A percentile compares a stretch with the other conserved stretches of the same genome.
These are phyloP conservation scores for Nymphalis polychloros DNA, from an alignment of 2,888 invertebrate species.

Conservation along the genomic window DNA sequence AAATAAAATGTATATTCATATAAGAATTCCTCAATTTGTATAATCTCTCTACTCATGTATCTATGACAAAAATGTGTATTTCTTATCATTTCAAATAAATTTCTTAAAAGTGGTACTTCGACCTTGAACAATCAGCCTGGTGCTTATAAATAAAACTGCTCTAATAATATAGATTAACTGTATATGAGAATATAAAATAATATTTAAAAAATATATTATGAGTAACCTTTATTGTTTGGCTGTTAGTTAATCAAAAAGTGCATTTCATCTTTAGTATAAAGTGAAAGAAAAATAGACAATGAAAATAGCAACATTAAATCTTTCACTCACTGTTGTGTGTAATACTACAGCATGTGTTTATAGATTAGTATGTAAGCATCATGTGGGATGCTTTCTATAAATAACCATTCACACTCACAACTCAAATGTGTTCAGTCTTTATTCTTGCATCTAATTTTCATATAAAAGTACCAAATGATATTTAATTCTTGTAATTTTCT, in stretches of 20 bases:
- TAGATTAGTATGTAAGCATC: conserved; percentile 54
- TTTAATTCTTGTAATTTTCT: conserved; percentile 17
- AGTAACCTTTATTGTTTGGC: too few species aligned
- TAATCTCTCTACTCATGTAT: background rate
- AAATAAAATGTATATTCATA: background rate
- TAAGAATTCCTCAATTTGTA: background rate
- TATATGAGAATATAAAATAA: background rate
- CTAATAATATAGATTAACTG: too few species aligned
- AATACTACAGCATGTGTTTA: conserved; percentile 36
- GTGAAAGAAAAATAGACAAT: conserved; percentile 16
- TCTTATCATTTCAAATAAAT: background rate
- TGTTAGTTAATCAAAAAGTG: background rate
- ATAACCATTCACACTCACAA: conserved; percentile 61
- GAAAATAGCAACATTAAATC: conserved; percentile 30
- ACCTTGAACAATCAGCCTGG: too few species aligned
- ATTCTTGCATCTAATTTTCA: conserved; percentile 30
- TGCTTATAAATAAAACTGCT: too few species aligned
- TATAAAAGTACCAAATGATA: conserved; percentile 23
- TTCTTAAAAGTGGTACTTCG: background rate
- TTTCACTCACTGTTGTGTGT: conserved; percentile 31
- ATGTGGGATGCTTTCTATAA: conserved; percentile 72
- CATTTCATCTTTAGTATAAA: conserved; percentile 10
- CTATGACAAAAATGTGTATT: background rate
- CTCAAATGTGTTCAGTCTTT: conserved; percentile 42
- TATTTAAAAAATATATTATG: background rate